Base-by-base conservation (phyloP, 2,797 vertebrate species). In the Sciurus vulgaris region DNA sequence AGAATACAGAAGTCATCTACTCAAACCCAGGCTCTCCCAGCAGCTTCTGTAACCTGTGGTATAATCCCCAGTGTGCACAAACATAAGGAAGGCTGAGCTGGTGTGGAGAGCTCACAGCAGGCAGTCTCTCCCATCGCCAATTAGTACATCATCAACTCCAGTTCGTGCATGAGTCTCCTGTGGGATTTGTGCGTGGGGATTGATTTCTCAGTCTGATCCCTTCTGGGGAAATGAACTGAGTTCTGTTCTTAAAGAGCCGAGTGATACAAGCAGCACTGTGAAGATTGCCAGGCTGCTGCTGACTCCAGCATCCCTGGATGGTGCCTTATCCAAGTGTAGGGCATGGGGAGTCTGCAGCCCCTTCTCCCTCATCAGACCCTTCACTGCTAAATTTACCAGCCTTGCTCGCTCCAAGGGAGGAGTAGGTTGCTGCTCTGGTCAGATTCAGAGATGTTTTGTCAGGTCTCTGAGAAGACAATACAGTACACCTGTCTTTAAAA, bases 131-230 rank as follows among this genome's bases (percentile, higher is more conserved):
- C 59, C 63, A 20, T 30, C 30, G 14, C 51, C 65, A 91, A 51
- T 69, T 44, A 91, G 56, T 20, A 84, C 51, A 83, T 86, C 76
- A 70, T 51, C 41, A 56, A n/a, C 51, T 63, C 22, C 76, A 83
- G 49, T 28, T 20, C 35, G 18, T 9, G 14, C 28, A 28, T 33
- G 0, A 0, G 33, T 73, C 54, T 94, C 78, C 79, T 7, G 47
- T 41, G 73, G 61, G 54, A 85, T 93, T 41, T 69, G 61, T 69
- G 41, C 72, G 1, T 14, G 22, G 18, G 54, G 93, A 70, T 1
- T 86, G 49, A 86, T 73, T 91, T 91, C 89, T 92, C 41, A 81
- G 86, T 18, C 63, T 88, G 61, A 94, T 86, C 22, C 15, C 28
- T 59, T 30, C 78, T 33, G 28, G 70, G 24, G 67, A 92, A 91